Percentiles rank a stretch among this genome's conserved stretches.
Conservation (phyloP, 2,113 vertebrate genomes). For the Uria aalge region DNA sequence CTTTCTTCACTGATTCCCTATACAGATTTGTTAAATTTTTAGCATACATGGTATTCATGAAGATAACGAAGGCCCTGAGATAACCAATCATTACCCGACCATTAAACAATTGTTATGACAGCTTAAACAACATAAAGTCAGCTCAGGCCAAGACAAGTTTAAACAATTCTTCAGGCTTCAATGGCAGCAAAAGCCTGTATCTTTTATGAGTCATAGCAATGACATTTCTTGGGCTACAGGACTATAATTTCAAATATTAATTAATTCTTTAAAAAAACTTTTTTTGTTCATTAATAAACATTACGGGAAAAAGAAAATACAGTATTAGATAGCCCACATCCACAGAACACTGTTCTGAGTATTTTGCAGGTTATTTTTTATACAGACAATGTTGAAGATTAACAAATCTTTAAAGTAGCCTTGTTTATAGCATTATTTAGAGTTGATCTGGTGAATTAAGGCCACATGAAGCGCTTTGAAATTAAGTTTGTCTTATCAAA, state of each 20-base stretch:
- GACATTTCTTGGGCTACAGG: neutral
- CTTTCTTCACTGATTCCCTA: neutral
- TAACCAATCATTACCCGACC: neutral
- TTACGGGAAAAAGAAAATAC: neutral
- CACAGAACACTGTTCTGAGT: neutral
- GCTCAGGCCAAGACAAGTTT: neutral
- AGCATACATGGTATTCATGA: neutral
- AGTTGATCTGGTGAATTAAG: neutral
- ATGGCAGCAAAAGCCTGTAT: neutral
- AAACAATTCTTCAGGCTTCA: neutral
- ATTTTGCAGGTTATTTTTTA: neutral
- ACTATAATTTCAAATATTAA: neutral
- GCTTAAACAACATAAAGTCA: neutral
- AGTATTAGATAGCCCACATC: neutral
- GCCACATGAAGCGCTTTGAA: neutral
- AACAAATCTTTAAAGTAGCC: neutral
- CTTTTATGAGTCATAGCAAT: neutral
- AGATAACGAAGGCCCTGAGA: neutral
- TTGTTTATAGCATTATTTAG: neutral
- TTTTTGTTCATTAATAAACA: neutral
- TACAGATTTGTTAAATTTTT: neutral
- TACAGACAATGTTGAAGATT: neutral
- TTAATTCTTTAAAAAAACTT: neutral
- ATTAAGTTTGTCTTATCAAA: neutral
- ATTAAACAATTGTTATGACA: neutral